phyloP scores from a whole-genome alignment of 35 echinoderm and acorn worm species.

The Strongylocentrotus purpuratus region DNA sequence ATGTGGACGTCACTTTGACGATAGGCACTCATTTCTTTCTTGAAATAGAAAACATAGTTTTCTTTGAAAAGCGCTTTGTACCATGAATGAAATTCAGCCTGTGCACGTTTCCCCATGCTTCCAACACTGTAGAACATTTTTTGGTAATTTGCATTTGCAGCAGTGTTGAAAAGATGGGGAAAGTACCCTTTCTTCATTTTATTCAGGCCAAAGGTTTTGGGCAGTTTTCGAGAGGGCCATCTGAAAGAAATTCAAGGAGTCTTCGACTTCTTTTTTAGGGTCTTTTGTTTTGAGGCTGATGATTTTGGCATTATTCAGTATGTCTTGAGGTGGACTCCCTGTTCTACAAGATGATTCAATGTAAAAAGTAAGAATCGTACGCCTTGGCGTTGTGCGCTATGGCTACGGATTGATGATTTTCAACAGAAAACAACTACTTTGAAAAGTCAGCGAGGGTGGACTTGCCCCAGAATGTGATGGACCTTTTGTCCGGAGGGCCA shows the following conservation, averaged over 20 bases:
- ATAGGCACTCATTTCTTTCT: constrained; percentile 40
- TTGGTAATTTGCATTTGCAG: constrained; percentile 26
- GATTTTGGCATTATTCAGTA: constrained; percentile 52
- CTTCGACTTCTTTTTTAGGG: constrained; percentile 41
- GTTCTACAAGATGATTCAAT: neutral
- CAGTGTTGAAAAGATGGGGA: constrained; percentile 57
- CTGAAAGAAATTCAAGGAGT: constrained; percentile 68
- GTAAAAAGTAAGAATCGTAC: constrained; percentile 65
- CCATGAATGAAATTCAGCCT: constrained; percentile 30
- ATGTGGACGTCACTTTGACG: constrained; percentile 63
- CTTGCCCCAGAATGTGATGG: constrained; percentile 49
- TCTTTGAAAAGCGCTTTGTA: constrained; percentile 24
- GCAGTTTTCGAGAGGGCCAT: constrained; percentile 49
- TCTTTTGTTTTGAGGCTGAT: constrained; percentile 41
- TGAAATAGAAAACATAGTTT: constrained; percentile 49
- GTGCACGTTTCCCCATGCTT: constrained; percentile 22
- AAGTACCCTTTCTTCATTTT: constrained; percentile 70
- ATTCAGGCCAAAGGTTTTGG: constrained; percentile 63
- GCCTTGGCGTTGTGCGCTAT: constrained; percentile 72
- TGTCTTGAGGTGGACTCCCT: constrained; percentile 50
- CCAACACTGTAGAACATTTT: constrained; percentile 41
- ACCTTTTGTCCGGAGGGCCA: constrained; percentile 25
- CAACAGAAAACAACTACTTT: constrained; percentile 33
- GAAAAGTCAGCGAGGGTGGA: constrained; percentile 35
- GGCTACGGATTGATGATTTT: constrained; percentile 51